phyloP scores from a whole-genome alignment of 2,797 vertebrate genomes.

The Sebastes steindachneri region DNA sequence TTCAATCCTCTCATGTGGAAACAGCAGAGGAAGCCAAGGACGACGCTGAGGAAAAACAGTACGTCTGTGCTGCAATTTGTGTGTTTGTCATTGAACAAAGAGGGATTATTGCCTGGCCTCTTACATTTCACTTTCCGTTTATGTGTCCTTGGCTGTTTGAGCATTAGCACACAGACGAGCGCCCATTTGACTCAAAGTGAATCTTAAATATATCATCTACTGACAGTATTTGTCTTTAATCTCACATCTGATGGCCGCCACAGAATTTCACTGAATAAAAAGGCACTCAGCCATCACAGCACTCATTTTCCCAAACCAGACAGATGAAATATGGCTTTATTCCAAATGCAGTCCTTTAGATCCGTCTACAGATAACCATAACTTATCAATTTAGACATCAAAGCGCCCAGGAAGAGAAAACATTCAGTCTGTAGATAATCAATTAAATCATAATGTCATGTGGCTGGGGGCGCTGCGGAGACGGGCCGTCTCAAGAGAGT shows the following conservation, averaged over 20 bases:
- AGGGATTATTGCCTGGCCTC: conserved; percentile 40
- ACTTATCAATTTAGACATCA: conserved; percentile 50
- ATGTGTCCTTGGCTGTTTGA: conserved; percentile 33
- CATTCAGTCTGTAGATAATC: conserved; percentile 41
- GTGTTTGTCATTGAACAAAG: conserved; percentile 57
- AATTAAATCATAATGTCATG: conserved; percentile 35
- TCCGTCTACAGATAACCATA: conserved; percentile 11
- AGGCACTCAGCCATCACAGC: conserved; percentile 22
- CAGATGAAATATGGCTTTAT: conserved; percentile 27
- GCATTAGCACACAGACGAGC: conserved; percentile 9
- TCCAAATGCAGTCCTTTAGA: conserved; percentile 28
- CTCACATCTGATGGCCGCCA: conserved; percentile 16
- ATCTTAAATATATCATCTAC: conserved; percentile 44
- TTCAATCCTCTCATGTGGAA: conserved; percentile 70
- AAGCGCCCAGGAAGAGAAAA: conserved; percentile 37
- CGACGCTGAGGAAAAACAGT: conserved; percentile 42
- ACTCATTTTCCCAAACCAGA: conserved; percentile 21
- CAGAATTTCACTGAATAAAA: conserved; percentile 34
- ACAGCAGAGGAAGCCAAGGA: conserved; percentile 58
- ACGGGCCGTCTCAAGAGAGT: conserved; percentile 10
- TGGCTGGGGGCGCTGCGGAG: conserved; percentile 5
- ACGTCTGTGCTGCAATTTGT: conserved; percentile 38
- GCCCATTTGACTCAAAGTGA: conserved; percentile 22
- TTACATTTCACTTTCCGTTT: conserved; percentile 40
- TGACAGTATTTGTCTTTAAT: conserved; percentile 43